phyloP scores from a whole-genome alignment of 2,797 vertebrate genomes.

The Limosa lapponica region DNA sequence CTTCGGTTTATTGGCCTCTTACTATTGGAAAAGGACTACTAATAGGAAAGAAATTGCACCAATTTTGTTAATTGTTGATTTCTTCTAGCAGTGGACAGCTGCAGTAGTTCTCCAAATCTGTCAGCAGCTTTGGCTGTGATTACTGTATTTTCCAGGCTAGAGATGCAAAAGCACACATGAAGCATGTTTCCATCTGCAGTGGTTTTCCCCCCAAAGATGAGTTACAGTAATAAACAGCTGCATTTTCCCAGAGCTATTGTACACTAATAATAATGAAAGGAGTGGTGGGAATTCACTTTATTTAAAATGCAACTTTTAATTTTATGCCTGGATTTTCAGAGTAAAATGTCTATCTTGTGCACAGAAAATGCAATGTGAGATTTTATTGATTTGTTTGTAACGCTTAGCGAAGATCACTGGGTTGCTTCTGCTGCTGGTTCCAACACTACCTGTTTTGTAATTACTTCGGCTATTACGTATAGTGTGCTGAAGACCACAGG shows the following conservation, averaged over 20 bases:
- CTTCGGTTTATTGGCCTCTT: neutral
- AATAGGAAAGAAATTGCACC: neutral
- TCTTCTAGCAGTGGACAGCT: neutral
- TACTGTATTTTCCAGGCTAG: neutral
- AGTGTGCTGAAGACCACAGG: neutral
- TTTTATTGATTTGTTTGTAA: neutral
- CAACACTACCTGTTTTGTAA: neutral
- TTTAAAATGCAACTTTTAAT: neutral
- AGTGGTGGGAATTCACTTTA: neutral
- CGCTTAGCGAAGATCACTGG: neutral
- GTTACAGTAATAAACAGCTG: neutral
- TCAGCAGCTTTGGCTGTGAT: neutral
- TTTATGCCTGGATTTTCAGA: neutral
- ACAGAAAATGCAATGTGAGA: neutral
- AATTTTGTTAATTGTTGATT: neutral
- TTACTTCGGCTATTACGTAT: neutral
- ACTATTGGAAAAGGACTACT: neutral
- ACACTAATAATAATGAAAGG: neutral
- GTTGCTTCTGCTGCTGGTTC: neutral
- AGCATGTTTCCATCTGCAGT: neutral
- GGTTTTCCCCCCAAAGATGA: neutral
- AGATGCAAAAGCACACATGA: neutral
- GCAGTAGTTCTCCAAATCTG: neutral
- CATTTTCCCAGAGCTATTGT: neutral
- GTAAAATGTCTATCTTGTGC: neutral